Evolutionary conservation across 2,113 vertebrate species (phyloP), one percentile per base, ranked within the genome.

Genomic region (Acrocephalus kingi): DNA sequence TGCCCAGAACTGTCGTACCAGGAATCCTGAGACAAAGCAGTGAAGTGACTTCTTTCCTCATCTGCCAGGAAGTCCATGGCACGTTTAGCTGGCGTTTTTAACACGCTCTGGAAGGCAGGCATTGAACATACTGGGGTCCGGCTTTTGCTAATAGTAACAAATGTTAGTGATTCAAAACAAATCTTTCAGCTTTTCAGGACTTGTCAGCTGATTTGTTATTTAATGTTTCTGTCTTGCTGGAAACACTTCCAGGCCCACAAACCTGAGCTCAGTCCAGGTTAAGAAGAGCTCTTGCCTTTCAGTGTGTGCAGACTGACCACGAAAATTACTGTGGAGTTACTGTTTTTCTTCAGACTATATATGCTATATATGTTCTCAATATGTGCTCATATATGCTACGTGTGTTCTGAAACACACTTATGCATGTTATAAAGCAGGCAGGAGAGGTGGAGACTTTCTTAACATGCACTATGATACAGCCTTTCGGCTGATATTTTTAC

Each of bases 281-380:
- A 86, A 87, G 63, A 79, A 49, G 69, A 94, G 73, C 71, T 84
- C 58, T 72, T 71, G 27, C 24, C 43, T 94, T 96, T 76, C 49
- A 68, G 63, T 78, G 54, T 83, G 49, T 82, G 91, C 4, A 61
- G 49, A 85, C 63, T 84, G 84, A 91, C 67, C 43, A 43, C 86
- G 78, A 88, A 96, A 93, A 77, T n/a, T 62, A 87, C 79, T 78
- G 55, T 92, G 75, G n/a, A 84, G 85, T 73, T 87, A 77, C 14
- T 94, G 72, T 74, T 96, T 77, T 93, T 96, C 37, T 95, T 96
- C 83, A 87, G 55, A 72, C 25, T 71, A 30, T 37, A 13, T 41
- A 33, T n/a, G 8, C 54, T 87, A 2, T 16, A 28, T 62, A 11
- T 28, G 14, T 71, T 85, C 39, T 37, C n/a, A 62, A 35, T 35